Evolutionary conservation across 2,113 vertebrate species (phyloP).

Genomic region (Peromyscus californicus): DNA sequence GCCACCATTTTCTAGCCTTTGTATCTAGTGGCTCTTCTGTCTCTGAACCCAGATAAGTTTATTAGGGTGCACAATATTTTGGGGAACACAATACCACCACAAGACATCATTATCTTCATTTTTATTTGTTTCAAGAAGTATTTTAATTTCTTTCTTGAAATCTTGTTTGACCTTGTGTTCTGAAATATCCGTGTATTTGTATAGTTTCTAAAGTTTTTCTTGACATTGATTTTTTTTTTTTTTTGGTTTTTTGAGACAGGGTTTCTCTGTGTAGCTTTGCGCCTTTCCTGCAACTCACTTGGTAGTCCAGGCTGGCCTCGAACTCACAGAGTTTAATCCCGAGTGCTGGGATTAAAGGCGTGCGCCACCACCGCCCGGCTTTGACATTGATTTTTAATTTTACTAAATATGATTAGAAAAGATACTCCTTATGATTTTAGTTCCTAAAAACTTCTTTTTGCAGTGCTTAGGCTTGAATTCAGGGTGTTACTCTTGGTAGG

Average conservation of each 20-base stretch:
- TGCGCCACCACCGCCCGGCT: too few species aligned
- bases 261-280: too few species aligned
- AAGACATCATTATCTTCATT: neutral
- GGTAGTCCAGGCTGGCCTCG: too few species aligned
- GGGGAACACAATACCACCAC: too few species aligned
- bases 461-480: neutral
- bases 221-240: neutral
- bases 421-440: neutral
- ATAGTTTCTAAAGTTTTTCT: neutral
- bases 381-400: neutral
- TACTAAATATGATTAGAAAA: neutral
- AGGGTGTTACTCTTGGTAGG: neutral
- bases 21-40: too few species aligned
- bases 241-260: too few species aligned
- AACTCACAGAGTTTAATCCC: too few species aligned
- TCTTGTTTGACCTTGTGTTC: neutral
- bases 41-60: too few species aligned
- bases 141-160: neutral
- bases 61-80: too few species aligned
- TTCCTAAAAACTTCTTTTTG: neutral
- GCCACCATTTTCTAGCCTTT: too few species aligned
- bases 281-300: too few species aligned
- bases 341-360: too few species aligned
- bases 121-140: neutral
- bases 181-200: neutral